Evolutionary conservation across 2,113 vertebrate species (phyloP).

Genomic region (Vombatus ursinus): DNA sequence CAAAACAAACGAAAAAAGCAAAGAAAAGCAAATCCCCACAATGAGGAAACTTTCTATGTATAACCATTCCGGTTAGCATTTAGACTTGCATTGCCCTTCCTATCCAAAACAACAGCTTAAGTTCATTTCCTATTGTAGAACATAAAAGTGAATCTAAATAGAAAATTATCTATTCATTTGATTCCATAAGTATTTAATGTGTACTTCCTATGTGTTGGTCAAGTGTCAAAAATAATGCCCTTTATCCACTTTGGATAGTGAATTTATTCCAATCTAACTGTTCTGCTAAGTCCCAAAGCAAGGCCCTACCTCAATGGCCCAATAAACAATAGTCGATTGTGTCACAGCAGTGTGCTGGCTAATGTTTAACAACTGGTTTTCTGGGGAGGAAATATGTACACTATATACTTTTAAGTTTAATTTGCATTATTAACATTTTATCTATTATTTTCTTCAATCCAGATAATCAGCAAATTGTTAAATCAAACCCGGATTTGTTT

Average conservation of each 20-base stretch:
- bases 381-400: not conserved
- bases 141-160: not conserved
- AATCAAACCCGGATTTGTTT: not conserved
- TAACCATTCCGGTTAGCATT: not conserved
- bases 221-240: not conserved
- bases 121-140: not conserved
- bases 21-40: slow-evolving; percentile 25
- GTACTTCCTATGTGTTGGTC: not conserved
- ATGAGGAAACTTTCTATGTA: slow-evolving; percentile 32
- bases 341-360: not conserved
- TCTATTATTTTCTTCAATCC: not conserved
- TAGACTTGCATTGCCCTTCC: not conserved
- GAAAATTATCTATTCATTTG: not conserved
- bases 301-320: slow-evolving; percentile 26
- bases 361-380: not conserved
- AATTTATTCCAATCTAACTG: not conserved
- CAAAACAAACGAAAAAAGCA: too few relatives aligned
- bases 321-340: slow-evolving; percentile 7
- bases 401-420: not conserved
- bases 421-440: not conserved
- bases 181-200: not conserved
- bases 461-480: not conserved
- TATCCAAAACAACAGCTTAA: slow-evolving; percentile 22
- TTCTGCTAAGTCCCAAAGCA: not conserved
- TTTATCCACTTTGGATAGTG: not conserved